Conservation (phyloP, 1,140 invertebrate genomes). For the Tigriopus japonicus region DNA sequence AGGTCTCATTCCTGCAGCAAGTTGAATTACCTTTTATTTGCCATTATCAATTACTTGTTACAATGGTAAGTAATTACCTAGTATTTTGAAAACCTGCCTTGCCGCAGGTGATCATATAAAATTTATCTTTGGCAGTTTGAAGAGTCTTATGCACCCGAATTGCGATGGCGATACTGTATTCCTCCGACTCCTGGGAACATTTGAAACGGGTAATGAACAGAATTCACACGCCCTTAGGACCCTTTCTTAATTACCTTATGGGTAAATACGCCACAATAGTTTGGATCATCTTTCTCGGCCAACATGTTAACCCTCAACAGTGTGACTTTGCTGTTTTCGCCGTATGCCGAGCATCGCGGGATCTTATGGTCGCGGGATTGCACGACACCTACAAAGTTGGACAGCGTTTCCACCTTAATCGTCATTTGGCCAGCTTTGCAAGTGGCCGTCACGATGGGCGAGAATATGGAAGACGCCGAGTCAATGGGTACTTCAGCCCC, state of each 20-base stretch:
- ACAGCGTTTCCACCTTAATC: slow-evolving; percentile 27
- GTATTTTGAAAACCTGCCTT: slow-evolving; percentile 59
- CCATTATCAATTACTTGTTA: no score
- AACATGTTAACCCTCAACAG: slow-evolving; percentile 58
- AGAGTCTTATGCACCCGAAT: slow-evolving; percentile 69
- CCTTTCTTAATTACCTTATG: neutral
- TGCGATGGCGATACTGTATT: slow-evolving; percentile 64
- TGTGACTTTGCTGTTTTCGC: slow-evolving; percentile 49
- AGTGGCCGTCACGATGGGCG: slow-evolving; percentile 58
- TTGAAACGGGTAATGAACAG: no score
- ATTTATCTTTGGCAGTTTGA: slow-evolving; percentile 76
- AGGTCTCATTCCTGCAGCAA: slow-evolving; percentile 51
- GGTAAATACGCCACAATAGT: slow-evolving; percentile 57
- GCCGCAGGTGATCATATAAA: slow-evolving; percentile 78
- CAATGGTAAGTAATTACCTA: slow-evolving; percentile 34
- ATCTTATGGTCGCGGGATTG: slow-evolving; percentile 56
- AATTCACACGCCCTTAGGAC: no score
- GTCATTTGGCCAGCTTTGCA: slow-evolving; percentile 75
- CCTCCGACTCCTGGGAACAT: slow-evolving; percentile 31
- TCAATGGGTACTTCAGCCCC: neutral
- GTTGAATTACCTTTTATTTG: no score
- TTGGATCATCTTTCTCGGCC: slow-evolving; percentile 45
- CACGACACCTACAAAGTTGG: slow-evolving; percentile 36
- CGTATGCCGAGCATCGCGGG: slow-evolving; percentile 52
- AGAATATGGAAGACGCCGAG: slow-evolving; percentile 30